phyloP scores from a whole-genome alignment of 2,888 invertebrate genomes.

The Trypoxylon attenuatum region DNA sequence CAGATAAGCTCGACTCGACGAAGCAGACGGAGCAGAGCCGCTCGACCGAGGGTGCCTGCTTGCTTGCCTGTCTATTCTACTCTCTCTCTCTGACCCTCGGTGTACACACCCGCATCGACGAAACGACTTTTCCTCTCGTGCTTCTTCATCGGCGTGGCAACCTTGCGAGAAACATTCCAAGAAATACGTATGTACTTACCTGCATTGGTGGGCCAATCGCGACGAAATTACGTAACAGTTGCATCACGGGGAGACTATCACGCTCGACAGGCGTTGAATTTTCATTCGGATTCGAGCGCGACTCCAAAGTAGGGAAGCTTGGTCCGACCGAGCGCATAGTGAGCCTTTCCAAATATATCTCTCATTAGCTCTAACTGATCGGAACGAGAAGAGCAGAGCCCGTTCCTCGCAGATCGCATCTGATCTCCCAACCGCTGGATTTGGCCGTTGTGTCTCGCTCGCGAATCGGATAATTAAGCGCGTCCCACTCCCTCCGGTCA shows the following conservation, averaged over 20 bases:
- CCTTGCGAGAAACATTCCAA: too few species aligned
- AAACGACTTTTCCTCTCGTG: slow-evolving; percentile 1
- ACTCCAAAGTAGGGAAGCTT: too few species aligned
- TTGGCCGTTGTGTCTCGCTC: slow-evolving; percentile 46
- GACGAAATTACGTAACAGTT: too few species aligned
- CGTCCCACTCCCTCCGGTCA: neutral
- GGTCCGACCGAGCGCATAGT: too few species aligned
- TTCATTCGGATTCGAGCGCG: too few species aligned
- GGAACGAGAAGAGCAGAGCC: slow-evolving; percentile 24
- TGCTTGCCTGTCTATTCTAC: slow-evolving; percentile 13
- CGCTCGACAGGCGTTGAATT: too few species aligned
- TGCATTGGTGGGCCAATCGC: too few species aligned
- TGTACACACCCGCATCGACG: slow-evolving; percentile 10
- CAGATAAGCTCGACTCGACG: slow-evolving; percentile 52
- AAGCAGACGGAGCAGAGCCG: slow-evolving; percentile 36
- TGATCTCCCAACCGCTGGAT: slow-evolving; percentile 46
- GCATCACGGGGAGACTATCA: too few species aligned
- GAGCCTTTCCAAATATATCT: slow-evolving; percentile 59
- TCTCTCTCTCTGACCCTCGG: neutral
- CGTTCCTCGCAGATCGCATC: slow-evolving; percentile 38
- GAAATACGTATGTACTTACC: too few species aligned
- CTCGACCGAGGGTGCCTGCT: slow-evolving; percentile 26
- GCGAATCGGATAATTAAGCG: slow-evolving; percentile 42
- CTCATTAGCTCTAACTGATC: slow-evolving; percentile 66
- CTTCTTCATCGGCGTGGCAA: neutral